Conservation (phyloP, 2,888 invertebrate species). For the Dione juno region DNA sequence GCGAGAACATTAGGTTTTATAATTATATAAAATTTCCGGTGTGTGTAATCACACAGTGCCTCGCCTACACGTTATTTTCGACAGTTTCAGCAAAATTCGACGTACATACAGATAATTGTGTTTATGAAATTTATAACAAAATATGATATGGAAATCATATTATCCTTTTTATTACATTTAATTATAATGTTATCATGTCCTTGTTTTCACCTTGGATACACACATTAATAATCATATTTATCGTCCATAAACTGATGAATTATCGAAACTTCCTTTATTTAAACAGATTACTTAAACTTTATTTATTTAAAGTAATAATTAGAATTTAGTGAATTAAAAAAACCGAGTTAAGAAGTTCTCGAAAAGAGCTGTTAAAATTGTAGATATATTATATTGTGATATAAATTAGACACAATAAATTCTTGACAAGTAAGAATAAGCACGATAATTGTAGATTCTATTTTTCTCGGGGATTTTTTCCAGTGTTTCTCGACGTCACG, state of each 20-base stretch:
- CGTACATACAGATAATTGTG: not conserved
- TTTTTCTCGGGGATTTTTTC: no score
- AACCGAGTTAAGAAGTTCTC: no score
- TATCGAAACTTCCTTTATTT: no score
- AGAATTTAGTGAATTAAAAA: no score
- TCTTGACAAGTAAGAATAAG: no score
- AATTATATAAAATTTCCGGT: not conserved
- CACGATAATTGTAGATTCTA: no score
- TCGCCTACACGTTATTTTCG: conserved; percentile 2
- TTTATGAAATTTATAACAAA: not conserved
- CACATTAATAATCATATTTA: not conserved
- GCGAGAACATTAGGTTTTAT: not conserved
- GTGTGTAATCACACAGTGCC: not conserved
- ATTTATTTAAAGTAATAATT: no score
- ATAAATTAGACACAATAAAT: no score
- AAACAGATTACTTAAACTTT: no score
- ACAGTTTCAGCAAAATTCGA: not conserved
- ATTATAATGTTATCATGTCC: conserved; percentile 5
- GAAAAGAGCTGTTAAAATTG: no score
- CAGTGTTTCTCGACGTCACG: no score
- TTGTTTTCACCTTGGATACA: not conserved
- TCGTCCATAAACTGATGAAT: not conserved
- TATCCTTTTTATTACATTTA: conserved; percentile 1
- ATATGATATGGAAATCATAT: not conserved
- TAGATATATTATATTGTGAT: no score